phyloP scores from a whole-genome alignment of 2,888 invertebrate genomes.

The Pyrochroa serraticornis region DNA sequence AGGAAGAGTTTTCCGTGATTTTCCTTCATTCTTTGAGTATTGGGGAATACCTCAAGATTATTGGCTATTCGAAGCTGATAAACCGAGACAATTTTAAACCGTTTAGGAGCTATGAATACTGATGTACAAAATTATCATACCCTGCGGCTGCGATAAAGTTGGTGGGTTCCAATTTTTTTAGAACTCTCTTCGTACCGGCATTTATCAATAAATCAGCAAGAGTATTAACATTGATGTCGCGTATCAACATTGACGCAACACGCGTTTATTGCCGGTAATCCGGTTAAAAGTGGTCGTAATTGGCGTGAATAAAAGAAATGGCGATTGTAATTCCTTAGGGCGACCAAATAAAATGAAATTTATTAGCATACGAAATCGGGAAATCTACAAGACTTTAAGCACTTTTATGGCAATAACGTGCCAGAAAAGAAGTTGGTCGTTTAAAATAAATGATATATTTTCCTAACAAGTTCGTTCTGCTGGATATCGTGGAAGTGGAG shows the following conservation, averaged over 20 bases:
- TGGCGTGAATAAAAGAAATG: no score
- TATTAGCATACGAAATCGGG: conserved; percentile 10
- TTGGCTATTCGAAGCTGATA: conserved; percentile 10
- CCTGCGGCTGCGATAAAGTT: conserved; percentile 32
- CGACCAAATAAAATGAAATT: no score
- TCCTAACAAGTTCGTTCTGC: background rate
- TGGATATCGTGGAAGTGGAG: no score
- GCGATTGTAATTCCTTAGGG: no score
- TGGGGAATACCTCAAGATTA: background rate
- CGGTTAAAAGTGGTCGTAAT: no score
- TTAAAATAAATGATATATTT: conserved; percentile 7
- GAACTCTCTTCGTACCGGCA: background rate
- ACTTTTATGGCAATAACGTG: conserved; percentile 9
- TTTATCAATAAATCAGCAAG: conserved; percentile 9
- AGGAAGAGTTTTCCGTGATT: background rate
- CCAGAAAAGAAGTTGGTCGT: conserved; percentile 6
- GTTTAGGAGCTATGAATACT: conserved; percentile 43
- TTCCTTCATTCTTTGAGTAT: background rate
- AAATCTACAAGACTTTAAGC: conserved; percentile 4
- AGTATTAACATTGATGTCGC: no score
- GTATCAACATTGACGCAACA: no score
- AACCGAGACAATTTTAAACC: conserved; percentile 35
- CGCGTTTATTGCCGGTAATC: no score
- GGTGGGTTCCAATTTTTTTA: conserved; percentile 11
- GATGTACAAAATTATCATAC: conserved; percentile 39